Conservation (phyloP, 2,113 vertebrate genomes). For the Salvelinus namaycush region DNA sequence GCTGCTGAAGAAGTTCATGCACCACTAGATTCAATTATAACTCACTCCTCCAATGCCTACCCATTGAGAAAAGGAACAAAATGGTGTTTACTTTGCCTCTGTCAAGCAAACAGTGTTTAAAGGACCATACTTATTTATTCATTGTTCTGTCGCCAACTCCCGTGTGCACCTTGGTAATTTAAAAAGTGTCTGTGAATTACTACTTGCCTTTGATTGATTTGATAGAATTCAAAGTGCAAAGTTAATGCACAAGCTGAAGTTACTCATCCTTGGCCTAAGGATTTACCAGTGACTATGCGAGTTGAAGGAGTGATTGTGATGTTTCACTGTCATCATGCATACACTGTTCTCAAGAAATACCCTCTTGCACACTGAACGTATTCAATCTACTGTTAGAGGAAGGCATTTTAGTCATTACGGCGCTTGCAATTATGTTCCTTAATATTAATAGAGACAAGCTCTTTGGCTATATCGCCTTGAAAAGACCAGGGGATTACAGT, state of each 20-base stretch:
- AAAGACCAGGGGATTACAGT: too few species aligned
- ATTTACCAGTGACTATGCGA: background rate
- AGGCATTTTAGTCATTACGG: too few species aligned
- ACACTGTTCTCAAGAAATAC: background rate
- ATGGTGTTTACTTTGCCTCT: slow-evolving; percentile 62
- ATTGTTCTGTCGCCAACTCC: slow-evolving; percentile 38
- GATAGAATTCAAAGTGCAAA: slow-evolving; percentile 23
- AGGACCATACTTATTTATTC: slow-evolving; percentile 54
- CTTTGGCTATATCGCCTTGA: too few species aligned
- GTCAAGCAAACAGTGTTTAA: slow-evolving; percentile 61
- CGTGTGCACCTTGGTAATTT: slow-evolving; percentile 32
- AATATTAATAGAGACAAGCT: too few species aligned
- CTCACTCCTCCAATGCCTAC: slow-evolving; percentile 61
- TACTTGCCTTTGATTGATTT: slow-evolving; percentile 44
- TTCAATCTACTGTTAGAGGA: too few species aligned
- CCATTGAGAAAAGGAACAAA: slow-evolving; percentile 48
- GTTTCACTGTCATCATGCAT: background rate
- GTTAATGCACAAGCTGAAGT: background rate
- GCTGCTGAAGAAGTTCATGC: slow-evolving; percentile 69
- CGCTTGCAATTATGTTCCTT: too few species aligned
- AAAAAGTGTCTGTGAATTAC: slow-evolving; percentile 48
- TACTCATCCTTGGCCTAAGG: background rate
- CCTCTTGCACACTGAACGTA: background rate
- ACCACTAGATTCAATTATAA: slow-evolving; percentile 72
- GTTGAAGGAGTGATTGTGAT: background rate